These are phyloP conservation scores for Odontomyia ornata DNA, from an alignment of 2,888 invertebrate genomes.

Conservation along the genomic window DNA sequence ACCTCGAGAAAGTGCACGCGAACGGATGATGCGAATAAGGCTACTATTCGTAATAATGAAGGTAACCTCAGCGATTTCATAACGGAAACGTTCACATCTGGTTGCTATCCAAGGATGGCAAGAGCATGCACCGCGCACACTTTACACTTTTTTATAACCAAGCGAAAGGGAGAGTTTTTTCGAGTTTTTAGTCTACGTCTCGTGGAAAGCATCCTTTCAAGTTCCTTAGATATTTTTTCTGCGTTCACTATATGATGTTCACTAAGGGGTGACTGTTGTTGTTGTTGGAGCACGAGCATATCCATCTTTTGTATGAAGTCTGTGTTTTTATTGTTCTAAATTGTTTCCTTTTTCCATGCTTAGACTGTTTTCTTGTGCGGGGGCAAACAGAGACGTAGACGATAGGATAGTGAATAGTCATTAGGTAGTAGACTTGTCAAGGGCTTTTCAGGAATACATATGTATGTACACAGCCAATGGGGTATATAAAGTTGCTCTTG, in stretches of 20 bases:
- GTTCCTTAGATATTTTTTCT: slow-evolving; percentile 31
- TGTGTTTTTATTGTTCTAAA: slow-evolving; percentile 34
- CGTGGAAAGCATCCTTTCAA: slow-evolving; percentile 34
- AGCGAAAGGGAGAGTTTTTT: slow-evolving; percentile 37
- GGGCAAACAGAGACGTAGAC: neutral
- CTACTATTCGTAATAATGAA: slow-evolving; percentile 28
- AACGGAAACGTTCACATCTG: slow-evolving; percentile 33
- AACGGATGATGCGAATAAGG: slow-evolving; percentile 9
- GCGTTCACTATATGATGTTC: neutral
- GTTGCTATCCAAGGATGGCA: slow-evolving; percentile 32
- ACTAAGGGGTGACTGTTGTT: neutral
- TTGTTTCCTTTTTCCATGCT: slow-evolving; percentile 17
- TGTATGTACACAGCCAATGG: neutral
- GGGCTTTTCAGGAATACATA: neutral
- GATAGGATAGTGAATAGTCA: slow-evolving; percentile 3
- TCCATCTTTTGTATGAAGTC: slow-evolving; percentile 18
- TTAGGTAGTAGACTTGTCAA: slow-evolving; percentile 7
- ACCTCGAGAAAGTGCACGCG: neutral
- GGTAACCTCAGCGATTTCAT: neutral
- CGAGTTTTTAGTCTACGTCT: slow-evolving; percentile 33
- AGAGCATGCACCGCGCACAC: neutral
- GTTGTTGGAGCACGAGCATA: slow-evolving; percentile 1
- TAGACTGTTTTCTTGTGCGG: neutral
- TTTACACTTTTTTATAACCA: slow-evolving; percentile 32
- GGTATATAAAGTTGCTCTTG: neutral